Base-by-base conservation (phyloP, 1,140 invertebrate genomes). In the Idris sp. region DNA sequence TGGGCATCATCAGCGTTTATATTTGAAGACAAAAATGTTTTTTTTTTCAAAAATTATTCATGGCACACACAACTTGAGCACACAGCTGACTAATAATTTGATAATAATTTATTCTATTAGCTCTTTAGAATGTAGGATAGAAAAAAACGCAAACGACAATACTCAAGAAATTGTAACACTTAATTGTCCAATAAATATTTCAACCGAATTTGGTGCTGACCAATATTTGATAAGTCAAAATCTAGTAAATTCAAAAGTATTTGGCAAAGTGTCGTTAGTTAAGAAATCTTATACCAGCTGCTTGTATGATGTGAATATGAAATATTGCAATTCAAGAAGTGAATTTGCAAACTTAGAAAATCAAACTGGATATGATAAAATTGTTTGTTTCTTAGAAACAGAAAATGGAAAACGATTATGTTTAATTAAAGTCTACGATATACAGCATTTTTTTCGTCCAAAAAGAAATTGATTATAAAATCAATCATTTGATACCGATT, bases 11-110 rank as follows among this genome's bases (percentile, higher is more conserved):
- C 65, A 7, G 56, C 68, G 14, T 76, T 78, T 30, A 51, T 65
- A 19, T 79, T 74, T 64, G 74, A 79, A 68, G 68, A 76, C 54
- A 58, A 40, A 6, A 76, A 71, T 30, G 74, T 59, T 9, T 64
- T 74, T 30, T n/a, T 18, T 74, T 18, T 14, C 53, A 11, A 72
- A 64, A 41, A 46, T 35, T 35, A 44, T 68, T 19, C 74, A 79
- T 56, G 71, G 31, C 0, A 65, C 40, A 4, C 22, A 74, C 31
- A 65, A 74, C 41, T 11, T 62, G n/a, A 56, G 65, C 19, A 51
- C 62, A 40, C 64, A 79, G 67, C 43, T 76, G 8, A 41, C 51
- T 1, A 72, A 71, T 14, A 67, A 53, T 41, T 9, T 79, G 41
- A 59, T 36, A 44, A 4, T 58, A 4, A 10, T 58, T 44, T 44